Evolutionary conservation across 1,140 invertebrate species (phyloP).

Genomic region (Kradibia gibbosae): DNA sequence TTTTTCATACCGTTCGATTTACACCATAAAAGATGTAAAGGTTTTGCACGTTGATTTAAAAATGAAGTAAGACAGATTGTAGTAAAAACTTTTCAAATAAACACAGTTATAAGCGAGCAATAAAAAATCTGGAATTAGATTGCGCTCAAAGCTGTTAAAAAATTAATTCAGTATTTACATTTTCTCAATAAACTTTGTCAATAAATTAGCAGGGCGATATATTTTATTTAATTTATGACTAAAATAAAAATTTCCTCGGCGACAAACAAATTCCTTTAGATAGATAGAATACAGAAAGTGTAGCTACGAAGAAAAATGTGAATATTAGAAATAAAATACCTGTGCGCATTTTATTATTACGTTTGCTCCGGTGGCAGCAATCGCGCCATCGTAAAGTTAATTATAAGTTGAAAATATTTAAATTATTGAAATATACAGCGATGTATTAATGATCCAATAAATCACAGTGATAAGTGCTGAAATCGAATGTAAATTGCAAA

Average conservation of each 20-base stretch:
- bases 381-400: conserved; percentile 26
- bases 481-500: conserved; percentile 46
- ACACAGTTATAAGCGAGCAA: not conserved
- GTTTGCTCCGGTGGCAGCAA: not conserved
- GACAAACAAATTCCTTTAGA: conserved; percentile 24
- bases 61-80: conserved; percentile 24
- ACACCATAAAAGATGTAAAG: not conserved
- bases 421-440: conserved; percentile 38
- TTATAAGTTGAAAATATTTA: conserved; percentile 39
- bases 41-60: not conserved
- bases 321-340: conserved; percentile 23
- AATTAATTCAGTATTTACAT: conserved; percentile 41
- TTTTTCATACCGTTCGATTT: not conserved
- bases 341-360: conserved; percentile 5
- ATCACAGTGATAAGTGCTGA: conserved; percentile 44
- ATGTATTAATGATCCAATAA: conserved; percentile 45
- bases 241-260: conserved; percentile 34
- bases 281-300: not conserved
- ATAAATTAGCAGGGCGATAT: conserved; percentile 35
- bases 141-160: not conserved
- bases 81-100: not conserved
- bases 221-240: conserved; percentile 33
- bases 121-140: not conserved
- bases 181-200: too few relatives aligned
- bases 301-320: not conserved